Conservation (phyloP, 2,113 vertebrate species). For the Suncus etruscus region DNA sequence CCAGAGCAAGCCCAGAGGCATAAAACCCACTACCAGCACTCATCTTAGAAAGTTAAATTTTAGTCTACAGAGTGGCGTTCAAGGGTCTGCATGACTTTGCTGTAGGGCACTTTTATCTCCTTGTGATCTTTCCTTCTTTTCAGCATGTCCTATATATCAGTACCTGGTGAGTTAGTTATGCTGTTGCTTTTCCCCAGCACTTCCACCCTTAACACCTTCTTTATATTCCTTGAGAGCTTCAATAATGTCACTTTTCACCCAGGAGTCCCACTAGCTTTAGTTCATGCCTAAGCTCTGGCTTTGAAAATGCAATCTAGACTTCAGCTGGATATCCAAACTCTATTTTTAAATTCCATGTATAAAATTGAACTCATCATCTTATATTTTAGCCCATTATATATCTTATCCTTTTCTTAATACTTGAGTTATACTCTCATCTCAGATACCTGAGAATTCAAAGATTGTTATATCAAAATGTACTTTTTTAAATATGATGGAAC, state of each 20-base stretch:
- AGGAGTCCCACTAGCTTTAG: neutral
- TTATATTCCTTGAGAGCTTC: neutral
- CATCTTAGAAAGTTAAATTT: constrained; percentile 1
- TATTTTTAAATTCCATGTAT: neutral
- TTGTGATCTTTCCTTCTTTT: neutral
- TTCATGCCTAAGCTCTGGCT: neutral
- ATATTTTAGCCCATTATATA: neutral
- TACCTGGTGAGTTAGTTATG: neutral
- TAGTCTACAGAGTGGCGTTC: neutral
- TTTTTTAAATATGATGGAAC: no score
- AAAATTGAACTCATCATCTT: neutral
- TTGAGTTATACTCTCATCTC: neutral
- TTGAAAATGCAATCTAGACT: neutral
- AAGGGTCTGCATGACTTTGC: neutral
- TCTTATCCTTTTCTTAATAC: neutral
- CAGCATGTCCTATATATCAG: neutral
- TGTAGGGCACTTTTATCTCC: neutral
- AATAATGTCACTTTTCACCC: neutral
- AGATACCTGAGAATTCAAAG: neutral
- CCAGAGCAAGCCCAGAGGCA: constrained; percentile 91
- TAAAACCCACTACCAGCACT: constrained; percentile 85
- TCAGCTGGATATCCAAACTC: neutral
- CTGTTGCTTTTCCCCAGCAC: neutral
- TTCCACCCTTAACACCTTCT: neutral
- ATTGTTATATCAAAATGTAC: no score